Conservation (phyloP, 2,888 invertebrate species). For the Conomelus anceps region DNA sequence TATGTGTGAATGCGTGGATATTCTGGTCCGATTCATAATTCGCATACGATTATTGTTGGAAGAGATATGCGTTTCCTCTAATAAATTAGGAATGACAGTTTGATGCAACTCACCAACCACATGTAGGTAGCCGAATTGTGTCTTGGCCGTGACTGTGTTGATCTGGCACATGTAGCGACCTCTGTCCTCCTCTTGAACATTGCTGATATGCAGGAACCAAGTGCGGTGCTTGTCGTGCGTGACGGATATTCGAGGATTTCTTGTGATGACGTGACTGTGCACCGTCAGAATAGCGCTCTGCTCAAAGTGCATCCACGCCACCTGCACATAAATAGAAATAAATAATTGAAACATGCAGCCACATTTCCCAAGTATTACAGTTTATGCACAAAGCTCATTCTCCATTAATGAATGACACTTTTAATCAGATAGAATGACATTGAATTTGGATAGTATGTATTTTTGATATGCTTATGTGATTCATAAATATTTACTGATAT, state of each 20-base stretch:
- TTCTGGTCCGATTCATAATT: too few species aligned
- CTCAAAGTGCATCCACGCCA: slow-evolving; percentile 94
- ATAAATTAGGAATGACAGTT: neutral
- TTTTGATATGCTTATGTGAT: neutral
- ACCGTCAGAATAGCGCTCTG: slow-evolving; percentile 89
- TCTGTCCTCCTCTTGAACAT: slow-evolving; percentile 85
- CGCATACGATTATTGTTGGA: too few species aligned
- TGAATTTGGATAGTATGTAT: neutral
- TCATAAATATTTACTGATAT: too few species aligned
- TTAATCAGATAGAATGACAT: neutral
- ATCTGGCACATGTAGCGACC: slow-evolving; percentile 93
- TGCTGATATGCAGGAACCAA: slow-evolving; percentile 87
- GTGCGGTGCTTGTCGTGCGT: slow-evolving; percentile 88
- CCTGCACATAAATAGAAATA: slow-evolving; percentile 51
- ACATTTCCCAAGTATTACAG: neutral
- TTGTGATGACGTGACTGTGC: slow-evolving; percentile 89
- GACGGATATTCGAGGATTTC: slow-evolving; percentile 85
- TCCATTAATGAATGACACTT: neutral
- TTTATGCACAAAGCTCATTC: neutral
- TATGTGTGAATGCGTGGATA: too few species aligned
- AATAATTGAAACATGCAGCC: neutral
- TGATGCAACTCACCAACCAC: slow-evolving; percentile 82
- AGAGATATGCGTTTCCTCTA: too few species aligned
- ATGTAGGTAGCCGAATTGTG: slow-evolving; percentile 84
- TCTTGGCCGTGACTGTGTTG: slow-evolving; percentile 87